These are phyloP conservation scores for Diloba caeruleocephala DNA, from an alignment of 2,888 invertebrate genomes.

Conservation along the genomic window DNA sequence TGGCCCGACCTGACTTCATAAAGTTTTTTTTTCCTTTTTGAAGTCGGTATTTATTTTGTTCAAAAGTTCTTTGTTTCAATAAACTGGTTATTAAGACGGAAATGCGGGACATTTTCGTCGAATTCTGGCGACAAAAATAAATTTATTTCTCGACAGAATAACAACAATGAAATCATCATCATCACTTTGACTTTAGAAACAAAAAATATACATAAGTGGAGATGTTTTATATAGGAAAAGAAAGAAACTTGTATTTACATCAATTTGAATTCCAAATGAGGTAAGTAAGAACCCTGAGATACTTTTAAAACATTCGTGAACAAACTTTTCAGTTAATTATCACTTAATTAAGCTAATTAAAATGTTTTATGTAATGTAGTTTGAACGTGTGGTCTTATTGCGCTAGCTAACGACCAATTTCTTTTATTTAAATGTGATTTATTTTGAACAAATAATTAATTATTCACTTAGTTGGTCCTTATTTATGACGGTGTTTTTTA, in stretches of 20 bases:
- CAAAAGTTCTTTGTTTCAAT: no score
- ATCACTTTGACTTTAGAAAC: slow-evolving; percentile 6
- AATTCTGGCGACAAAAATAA: no score
- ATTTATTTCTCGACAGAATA: slow-evolving; percentile 9
- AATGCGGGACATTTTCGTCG: no score
- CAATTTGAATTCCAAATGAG: slow-evolving; percentile 53
- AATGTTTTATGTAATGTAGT: slow-evolving; percentile 48
- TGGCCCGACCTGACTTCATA: no score
- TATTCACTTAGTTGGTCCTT: slow-evolving; percentile 7
- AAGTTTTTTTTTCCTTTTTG: no score
- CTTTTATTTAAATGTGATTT: slow-evolving; percentile 28
- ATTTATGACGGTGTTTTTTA: not conserved
- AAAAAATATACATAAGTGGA: slow-evolving; percentile 35
- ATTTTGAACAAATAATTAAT: slow-evolving; percentile 12
- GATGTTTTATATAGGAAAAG: slow-evolving; percentile 14
- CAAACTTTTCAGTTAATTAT: slow-evolving; percentile 61
- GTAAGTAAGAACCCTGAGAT: slow-evolving; percentile 39
- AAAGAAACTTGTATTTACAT: slow-evolving; percentile 28
- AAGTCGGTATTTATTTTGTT: no score
- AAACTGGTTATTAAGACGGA: no score
- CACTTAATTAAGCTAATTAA: slow-evolving; percentile 61
- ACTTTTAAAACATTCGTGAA: slow-evolving; percentile 54
- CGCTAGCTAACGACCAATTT: slow-evolving; percentile 31
- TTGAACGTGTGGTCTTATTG: slow-evolving; percentile 50
- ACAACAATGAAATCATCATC: slow-evolving; percentile 5